Evolutionary conservation across 2,888 invertebrate genomes (phyloP), one percentile per base, ranked within the genome.

Genomic region (Augochlorella aurata): DNA sequence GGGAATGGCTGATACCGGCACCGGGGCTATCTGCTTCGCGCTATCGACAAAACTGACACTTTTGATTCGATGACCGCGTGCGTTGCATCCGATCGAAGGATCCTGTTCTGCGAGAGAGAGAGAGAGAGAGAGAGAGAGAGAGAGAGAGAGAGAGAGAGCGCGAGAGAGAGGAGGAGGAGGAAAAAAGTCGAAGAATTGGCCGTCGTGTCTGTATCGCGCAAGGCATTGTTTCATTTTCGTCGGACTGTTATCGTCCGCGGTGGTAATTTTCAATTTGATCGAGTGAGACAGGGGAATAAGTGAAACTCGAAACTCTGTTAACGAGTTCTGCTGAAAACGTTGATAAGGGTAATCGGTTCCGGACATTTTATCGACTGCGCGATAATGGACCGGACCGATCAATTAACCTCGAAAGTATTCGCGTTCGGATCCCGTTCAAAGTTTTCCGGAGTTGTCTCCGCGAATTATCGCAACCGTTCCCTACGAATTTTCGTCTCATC

Each of bases 371-470:
- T 38, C 38, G 63, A 38, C 38, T 63, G 63, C 38, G 29, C 18
- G 38, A 63, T 63, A 63, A 63, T 63, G 63, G 63, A 38, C 38
- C 29, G 38, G 63, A 18, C 38, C 29, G 29, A 38, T 63, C 18
- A 38, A 38, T 63, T 63, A 63, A 38, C 63, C 38, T 38, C 63
- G 70, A 74, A 80, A 79, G 74, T 80, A 61, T 71, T 71, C 70
- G 44, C 68, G 52, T 70, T 81, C 74, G 81, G 74, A 67, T 81
- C 66, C 74, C 81, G 70, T 79, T 79, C 70, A 68, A 58, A 58
- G 14, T 58, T 58, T n/a, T 24, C 24, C 58, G 58, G 24, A 58
- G 14, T 58, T 58, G 58, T 58, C 24, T 58, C 24, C 58, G 16
- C 58, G 58, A 24, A 58, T 58, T 58, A 58, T 24, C 58, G 58